A percentile compares a stretch with the other conserved stretches of the same genome.
These are phyloP conservation scores for Nicator chloris DNA, from an alignment of 2,113 vertebrate genomes.

Conservation along the genomic window DNA sequence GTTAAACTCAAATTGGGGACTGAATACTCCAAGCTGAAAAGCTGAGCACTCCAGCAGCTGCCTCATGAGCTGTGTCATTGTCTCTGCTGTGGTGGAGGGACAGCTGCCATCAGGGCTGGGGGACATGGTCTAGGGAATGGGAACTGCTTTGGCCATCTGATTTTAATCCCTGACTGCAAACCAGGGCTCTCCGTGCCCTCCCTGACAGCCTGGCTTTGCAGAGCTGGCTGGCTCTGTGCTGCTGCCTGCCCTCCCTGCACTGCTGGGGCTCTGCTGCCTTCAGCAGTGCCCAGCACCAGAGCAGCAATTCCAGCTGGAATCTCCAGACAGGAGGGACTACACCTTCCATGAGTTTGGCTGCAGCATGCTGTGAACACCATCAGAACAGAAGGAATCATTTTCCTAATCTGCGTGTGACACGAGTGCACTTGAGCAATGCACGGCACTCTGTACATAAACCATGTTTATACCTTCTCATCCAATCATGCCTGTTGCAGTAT, in stretches of 20 bases:
- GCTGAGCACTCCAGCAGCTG: conserved; percentile 1
- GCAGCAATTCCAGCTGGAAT: background rate
- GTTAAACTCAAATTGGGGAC: background rate
- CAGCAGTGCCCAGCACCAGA: background rate
- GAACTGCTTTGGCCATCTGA: background rate
- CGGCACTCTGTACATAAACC: conserved; percentile 4
- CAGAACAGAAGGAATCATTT: conserved; percentile 1
- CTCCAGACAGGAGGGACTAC: background rate
- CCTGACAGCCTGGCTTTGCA: background rate
- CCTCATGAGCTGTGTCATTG: background rate
- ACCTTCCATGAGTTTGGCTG: background rate
- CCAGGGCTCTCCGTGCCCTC: background rate
- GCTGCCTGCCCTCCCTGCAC: background rate
- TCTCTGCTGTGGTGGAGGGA: background rate
- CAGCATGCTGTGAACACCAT: background rate
- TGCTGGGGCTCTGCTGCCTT: background rate
- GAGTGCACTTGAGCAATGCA: conserved; percentile 11
- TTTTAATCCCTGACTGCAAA: background rate
- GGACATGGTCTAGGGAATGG: background rate
- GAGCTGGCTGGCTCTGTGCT: background rate
- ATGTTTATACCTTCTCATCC: conserved; percentile 54
- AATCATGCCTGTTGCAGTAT: conserved; percentile 34
- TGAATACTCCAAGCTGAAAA: background rate
- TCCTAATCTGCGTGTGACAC: conserved; percentile 2
- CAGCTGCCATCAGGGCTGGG: background rate